Evolutionary conservation across 2,797 vertebrate genomes (phyloP), one percentile per base, ranked within the genome.

Genomic region (Ciconia nigra): DNA sequence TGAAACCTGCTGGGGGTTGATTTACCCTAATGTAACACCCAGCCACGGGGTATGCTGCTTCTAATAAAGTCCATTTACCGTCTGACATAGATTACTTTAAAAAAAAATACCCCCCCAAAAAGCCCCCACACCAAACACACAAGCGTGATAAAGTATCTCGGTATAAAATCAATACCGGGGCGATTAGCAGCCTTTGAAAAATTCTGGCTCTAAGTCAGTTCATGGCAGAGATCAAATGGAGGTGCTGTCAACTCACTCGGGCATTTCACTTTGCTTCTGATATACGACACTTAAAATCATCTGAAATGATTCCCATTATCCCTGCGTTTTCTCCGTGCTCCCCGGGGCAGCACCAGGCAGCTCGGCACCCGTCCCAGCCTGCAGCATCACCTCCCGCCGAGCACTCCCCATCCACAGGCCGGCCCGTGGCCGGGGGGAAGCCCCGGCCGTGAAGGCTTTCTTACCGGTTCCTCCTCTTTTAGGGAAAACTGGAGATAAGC

Each of bases 161-260:
- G 97, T 95, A 70, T 79, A 95, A 97, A 98, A 98, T 98, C 97
- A 90, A 98, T 98, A 95, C 82, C 1, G 7, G 95, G 95, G 93
- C 33, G 82, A 97, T 98, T 96, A 97, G 95, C 87, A 92, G 97
- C 89, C 95, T 97, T 96, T 90, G 95, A 96, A 96, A 94, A 87
- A 79, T 82, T 93, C 15, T 18, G 42, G 52, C 69, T 92, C 69
- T 46, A 20, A 37, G 82, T 90, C 92, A 92, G 82, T 13, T 71
- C 24, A 1, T 61, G 83, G 90, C 80, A 95, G 96, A 94, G 93
- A 97, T 97, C 97, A 97, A 97, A 94, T 1, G 76, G 71, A 87
- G 84, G 87, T 92, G 90, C 96, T 85, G 82, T 69, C 95, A 80
- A 44, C 72, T 94, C 95, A 29, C 87, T 54, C 58, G 93, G 95